A percentile compares a stretch with the other conserved stretches of the same genome.
phyloP scores from a whole-genome alignment of 2,888 invertebrate genomes.

The Chironomus tentans region DNA sequence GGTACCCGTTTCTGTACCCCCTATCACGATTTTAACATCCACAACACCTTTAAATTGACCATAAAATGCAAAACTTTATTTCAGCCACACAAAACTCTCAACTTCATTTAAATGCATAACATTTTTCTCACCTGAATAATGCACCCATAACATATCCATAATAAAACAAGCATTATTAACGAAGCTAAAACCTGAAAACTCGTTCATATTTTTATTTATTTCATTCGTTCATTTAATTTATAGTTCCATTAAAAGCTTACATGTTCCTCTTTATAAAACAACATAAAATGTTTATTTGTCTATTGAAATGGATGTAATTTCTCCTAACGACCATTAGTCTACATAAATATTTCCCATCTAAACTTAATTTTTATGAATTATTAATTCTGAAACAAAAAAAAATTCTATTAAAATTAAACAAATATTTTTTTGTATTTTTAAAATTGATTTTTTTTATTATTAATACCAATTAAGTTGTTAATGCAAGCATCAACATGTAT shows the following conservation, averaged over 20 bases:
- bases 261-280: not conserved
- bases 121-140: no score
- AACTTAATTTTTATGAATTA: not conserved
- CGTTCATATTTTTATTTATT: no score
- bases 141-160: no score
- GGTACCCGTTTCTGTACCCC: no score
- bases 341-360: not conserved
- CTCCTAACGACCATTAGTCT: not conserved
- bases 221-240: not conserved
- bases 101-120: no score
- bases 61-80: no score
- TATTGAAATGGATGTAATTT: not conserved
- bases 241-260: not conserved
- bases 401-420: not conserved
- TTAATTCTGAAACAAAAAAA: not conserved
- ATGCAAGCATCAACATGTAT: constrained; percentile 14
- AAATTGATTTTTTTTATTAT: constrained; percentile 10
- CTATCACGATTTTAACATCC: no score
- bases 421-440: not conserved
- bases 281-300: not conserved
- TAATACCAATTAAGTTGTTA: not conserved
- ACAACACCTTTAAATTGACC: no score
- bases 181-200: no score
- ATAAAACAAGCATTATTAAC: no score
- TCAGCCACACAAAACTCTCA: no score